Base-by-base conservation (phyloP, 2,888 invertebrate genomes). In the Neocrepidodera transversa region DNA sequence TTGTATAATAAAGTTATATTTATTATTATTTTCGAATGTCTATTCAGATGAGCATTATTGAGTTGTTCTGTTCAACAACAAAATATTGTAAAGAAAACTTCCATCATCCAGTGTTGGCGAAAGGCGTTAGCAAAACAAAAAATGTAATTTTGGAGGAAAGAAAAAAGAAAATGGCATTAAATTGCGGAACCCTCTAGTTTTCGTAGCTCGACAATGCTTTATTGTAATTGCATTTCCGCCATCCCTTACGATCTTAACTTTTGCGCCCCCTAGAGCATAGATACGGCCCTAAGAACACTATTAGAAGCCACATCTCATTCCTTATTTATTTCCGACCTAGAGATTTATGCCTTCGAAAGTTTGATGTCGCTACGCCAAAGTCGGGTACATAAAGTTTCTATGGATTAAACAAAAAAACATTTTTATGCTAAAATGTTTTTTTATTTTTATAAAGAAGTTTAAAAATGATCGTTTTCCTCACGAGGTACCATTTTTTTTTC, bases 211-310 rank as follows among this genome's bases (percentile, higher is more conserved):
- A 73, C 74, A 73, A 75, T 74, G 71, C 68, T 77, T 77, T 76
- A 77, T 75, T 73, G 75, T 76, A 76, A 77, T 76, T 77, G 76
- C 72, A 72, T 76, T 75, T 75, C 71, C 70, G 64, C 70, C 68
- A 69, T 71, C 71, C 72, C 72, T 72, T 72, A 73, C 72, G 69
- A 68, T 71, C 70, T 71, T 71, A 73, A 73, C 71, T 75, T 74
- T 70, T 54, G 69, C 70, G 71, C 71, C 71, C 71, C 72, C 69
- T 59, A 64, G 73, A 73, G 72, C 70, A 69, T 70, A 73, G 73
- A 75, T 73, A 75, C 73, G 71, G 69, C 71, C 62, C 73, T 73
- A 74, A 74, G 74, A 74, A 74, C 74, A 75, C 75, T 74, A 76
- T 76, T 75, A 76, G 74, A 72, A 66, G 70, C 71, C 73, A 68